Conservation (phyloP, 2,797 vertebrate genomes). For the Hyperoplus lanceolatus region DNA sequence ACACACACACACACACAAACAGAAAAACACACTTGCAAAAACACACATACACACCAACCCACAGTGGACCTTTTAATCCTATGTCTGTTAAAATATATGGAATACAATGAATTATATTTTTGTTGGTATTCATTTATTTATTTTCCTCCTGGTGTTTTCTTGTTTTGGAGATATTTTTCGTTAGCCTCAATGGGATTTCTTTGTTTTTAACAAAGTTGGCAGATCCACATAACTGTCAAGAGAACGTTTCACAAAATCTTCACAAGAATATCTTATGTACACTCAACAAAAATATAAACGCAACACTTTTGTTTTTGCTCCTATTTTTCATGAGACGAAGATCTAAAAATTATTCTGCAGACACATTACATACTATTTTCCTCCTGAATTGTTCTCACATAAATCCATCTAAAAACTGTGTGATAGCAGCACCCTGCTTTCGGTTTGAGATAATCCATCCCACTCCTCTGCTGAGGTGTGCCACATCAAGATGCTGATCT, state of each 20-base stretch:
- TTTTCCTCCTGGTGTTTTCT: background rate
- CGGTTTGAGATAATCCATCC: too few species aligned
- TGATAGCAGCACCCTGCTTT: too few species aligned
- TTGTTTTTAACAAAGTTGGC: constrained; percentile 34
- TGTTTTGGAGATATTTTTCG: constrained; percentile 16
- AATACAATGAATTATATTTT: constrained; percentile 25
- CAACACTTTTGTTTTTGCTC: too few species aligned
- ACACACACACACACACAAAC: constrained; percentile 2
- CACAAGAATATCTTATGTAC: constrained; percentile 9
- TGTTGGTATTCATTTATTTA: constrained; percentile 14
- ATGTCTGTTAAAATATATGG: background rate
- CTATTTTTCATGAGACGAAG: too few species aligned
- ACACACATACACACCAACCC: too few species aligned
- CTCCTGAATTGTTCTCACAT: too few species aligned
- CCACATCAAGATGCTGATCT: too few species aligned
- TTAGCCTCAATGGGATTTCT: constrained; percentile 32
- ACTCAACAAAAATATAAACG: too few species aligned
- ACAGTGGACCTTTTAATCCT: background rate
- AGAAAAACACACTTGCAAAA: background rate
- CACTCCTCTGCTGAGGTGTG: too few species aligned
- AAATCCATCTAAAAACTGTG: too few species aligned
- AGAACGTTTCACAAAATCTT: constrained; percentile 35
- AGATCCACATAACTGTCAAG: constrained; percentile 32
- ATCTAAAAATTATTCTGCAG: too few species aligned
- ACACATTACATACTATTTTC: too few species aligned